Evolutionary conservation across 2,888 invertebrate species (phyloP).

Genomic region (Prenolepis imparis): DNA sequence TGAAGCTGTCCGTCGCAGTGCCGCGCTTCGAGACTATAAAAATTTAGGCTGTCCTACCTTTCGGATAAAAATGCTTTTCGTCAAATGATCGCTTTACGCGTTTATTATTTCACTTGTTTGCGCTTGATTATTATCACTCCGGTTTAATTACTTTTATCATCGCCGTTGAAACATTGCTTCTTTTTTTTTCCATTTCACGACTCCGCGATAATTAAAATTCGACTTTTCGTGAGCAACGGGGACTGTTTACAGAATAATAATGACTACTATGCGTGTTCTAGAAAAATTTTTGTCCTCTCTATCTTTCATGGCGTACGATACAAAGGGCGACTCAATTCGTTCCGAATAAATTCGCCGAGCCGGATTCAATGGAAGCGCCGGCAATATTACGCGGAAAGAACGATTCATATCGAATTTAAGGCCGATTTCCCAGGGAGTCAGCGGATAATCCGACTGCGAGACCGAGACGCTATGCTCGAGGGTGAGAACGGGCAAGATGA

Average conservation of each 20-base stretch:
- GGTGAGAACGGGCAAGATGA: slow-evolving; percentile 82
- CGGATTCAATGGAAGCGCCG: slow-evolving; percentile 46
- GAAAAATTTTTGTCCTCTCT: slow-evolving; percentile 7
- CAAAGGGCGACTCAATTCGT: slow-evolving; percentile 47
- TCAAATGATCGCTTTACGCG: slow-evolving; percentile 41
- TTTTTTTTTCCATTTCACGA: background rate
- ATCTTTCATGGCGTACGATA: slow-evolving; percentile 14
- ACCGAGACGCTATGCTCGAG: slow-evolving; percentile 71
- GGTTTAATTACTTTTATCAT: slow-evolving; percentile 37
- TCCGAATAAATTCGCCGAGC: slow-evolving; percentile 47
- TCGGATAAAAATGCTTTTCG: slow-evolving; percentile 47
- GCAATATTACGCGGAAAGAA: slow-evolving; percentile 40
- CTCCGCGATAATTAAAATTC: slow-evolving; percentile 41
- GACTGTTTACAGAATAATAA: slow-evolving; percentile 45
- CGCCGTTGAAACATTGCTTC: slow-evolving; percentile 6
- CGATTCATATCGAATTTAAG: slow-evolving; percentile 72
- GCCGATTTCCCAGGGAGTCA: slow-evolving; percentile 63
- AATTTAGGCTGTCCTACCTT: slow-evolving; percentile 46
- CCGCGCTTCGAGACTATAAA: slow-evolving; percentile 56
- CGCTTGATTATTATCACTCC: slow-evolving; percentile 20
- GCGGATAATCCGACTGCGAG: slow-evolving; percentile 70
- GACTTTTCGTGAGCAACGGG: background rate
- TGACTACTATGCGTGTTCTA: background rate
- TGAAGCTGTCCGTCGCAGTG: slow-evolving; percentile 70
- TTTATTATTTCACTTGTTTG: slow-evolving; percentile 39